Base-by-base conservation (phyloP, 2,113 vertebrate genomes). In the Himantopus leucocephalus region DNA sequence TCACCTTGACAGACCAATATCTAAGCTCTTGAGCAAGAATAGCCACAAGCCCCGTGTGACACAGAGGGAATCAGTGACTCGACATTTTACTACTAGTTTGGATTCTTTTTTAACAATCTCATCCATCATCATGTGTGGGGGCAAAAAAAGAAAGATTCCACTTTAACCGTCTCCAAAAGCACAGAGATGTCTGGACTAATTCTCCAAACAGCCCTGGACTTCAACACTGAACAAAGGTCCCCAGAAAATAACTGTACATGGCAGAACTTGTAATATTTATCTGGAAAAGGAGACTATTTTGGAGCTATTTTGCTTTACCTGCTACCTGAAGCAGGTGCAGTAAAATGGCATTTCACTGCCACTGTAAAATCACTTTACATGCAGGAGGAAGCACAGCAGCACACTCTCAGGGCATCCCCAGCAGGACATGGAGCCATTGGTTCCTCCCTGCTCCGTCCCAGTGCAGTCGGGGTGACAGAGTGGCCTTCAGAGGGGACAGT, bases 401-500 rank as follows among this genome's bases (percentile, higher is more conserved):
- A 39, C 19, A 43, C 17, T 6, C 24, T 47, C n/a, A 53, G 39
- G 12, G 26, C 60, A 94, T 2, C 0, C 0, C 52, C 66, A 85
- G 73, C 2, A 3, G 19, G 58, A 58, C 39, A 17, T 1, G 9
- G 50, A 85, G 64, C 52, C 29, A 4, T 18, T 24, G 52, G 34
- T 2, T 50, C 20, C 39, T 86, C 39, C 29, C 22, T 52, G 43
- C 29, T 53, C 41, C 55, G 68, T 48, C 39, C 52, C 80, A 76
- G 75, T 48, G 15, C 2, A 13, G 30, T 4, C 3, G 2, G 77
- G 78, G 84, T 79, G 67, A 80, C 79, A 77, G 22, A 24, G 47
- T 27, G 63, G 70, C 83, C 94, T 64, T 90, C 32, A 58, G 91
- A 97, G 85, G 88, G 81, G 92, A 95, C 73, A 90, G 58, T 22